These are phyloP conservation scores for Clarias fuscus DNA, from an alignment of 2,797 vertebrate species.

Conservation along the genomic window DNA sequence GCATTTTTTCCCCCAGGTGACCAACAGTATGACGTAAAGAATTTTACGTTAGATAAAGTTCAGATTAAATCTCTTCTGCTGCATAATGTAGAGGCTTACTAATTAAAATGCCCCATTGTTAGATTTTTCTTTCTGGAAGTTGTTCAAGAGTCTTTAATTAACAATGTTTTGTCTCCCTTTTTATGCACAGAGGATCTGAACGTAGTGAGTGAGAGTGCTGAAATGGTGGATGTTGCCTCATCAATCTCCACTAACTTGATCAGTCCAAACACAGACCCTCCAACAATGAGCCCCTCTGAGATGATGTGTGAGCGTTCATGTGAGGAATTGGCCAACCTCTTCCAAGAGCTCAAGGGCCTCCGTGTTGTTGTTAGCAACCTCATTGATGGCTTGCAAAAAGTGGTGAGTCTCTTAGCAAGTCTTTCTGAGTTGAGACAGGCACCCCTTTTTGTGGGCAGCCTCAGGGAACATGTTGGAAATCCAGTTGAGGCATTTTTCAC, in stretches of 20 bases:
- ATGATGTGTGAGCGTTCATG: constrained; percentile 85
- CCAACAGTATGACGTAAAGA: neutral
- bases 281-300: constrained; percentile 67
- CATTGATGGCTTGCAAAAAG: constrained; percentile 85
- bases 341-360: constrained; percentile 79
- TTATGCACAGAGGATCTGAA: constrained; percentile 47
- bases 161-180: neutral
- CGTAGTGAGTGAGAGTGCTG: constrained; percentile 51
- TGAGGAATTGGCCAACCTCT: constrained; percentile 83
- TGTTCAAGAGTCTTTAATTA: neutral
- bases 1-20: neutral
- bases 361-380: constrained; percentile 81
- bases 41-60: neutral
- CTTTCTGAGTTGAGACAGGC: constrained; percentile 26
- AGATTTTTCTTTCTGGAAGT: neutral
- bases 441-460: neutral
- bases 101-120: neutral
- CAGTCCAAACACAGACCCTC: constrained; percentile 53
- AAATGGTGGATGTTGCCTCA: constrained; percentile 49
- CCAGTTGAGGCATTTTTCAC: constrained; percentile 25
- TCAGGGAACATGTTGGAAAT: neutral
- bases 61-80: neutral
- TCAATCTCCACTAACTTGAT: constrained; percentile 58
- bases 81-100: neutral
- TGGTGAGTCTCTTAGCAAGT: constrained; percentile 74